Base-by-base conservation (phyloP, 2,113 vertebrate species). In the Oreocharis arfaki region DNA sequence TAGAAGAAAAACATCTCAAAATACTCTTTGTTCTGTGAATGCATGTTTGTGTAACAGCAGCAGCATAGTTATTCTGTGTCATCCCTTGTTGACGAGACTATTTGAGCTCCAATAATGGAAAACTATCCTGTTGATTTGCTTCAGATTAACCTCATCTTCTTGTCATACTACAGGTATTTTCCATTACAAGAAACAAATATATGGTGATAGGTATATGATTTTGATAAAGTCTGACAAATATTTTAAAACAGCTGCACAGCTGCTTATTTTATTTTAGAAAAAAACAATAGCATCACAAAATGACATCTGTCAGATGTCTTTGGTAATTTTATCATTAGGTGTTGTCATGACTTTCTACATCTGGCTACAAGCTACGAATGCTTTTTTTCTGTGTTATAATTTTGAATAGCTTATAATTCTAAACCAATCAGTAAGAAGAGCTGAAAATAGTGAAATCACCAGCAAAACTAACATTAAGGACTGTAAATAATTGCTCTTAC, bases 71-170 rank as follows among this genome's bases (percentile, higher is more conserved):
- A 95, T 93, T 96, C 84, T 79, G n/a, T 82, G 94, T 88, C 94
- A 96, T 71, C 52, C 47, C 79, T 88, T 95, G 76, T 61, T 95
- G 96, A 94, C 33, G 33, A 95, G 95, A 50, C 92, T 95, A 87
- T 96, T 95, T 96, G 93, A 96, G 76, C 85, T 93, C 82, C 89
- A 95, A 1, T 96, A 97, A 96, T 93, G 87, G 87, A 95, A 97
- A 97, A 94, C 94, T 91, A 97, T 96, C 91, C 93, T 59, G 77
- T 83, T 90, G 88, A 97, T 96, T 97, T 97, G 94, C 89, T 96
- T 96, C 90, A 93, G 89, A 96, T 97, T 97, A 97, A 97, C 96
- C 96, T 97, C 88, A 97, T 96, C 95, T 96, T 93, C 93, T 93
- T 96, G 93, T 95, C 95, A 96, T 96, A 89, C 41, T 84, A 52